These are phyloP conservation scores for Dolomedes plantarius DNA, from an alignment of 2,888 invertebrate genomes.

Conservation along the genomic window DNA sequence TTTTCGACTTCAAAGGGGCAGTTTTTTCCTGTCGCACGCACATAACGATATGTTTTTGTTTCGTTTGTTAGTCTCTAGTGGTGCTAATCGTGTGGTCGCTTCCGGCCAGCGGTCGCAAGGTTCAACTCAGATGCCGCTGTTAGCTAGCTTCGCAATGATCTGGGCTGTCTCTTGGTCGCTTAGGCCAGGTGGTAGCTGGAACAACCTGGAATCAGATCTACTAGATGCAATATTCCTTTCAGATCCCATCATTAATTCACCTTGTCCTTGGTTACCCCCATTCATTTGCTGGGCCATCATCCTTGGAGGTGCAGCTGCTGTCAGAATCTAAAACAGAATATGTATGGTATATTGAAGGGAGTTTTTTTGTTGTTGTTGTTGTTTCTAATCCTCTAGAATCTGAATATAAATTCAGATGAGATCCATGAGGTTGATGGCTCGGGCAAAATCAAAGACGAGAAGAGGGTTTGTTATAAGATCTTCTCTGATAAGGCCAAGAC, in stretches of 20 bases:
- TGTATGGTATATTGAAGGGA: too few relatives aligned
- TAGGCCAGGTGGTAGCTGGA: constrained; percentile 22
- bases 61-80: too few relatives aligned
- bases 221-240: constrained; percentile 7
- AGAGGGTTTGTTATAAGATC: too few relatives aligned
- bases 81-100: background rate
- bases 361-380: too few relatives aligned
- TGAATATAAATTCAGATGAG: too few relatives aligned
- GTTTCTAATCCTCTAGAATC: too few relatives aligned
- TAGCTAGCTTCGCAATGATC: constrained; percentile 29
- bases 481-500: too few relatives aligned
- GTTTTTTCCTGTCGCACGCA: too few relatives aligned
- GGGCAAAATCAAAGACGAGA: too few relatives aligned
- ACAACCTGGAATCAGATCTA: constrained; percentile 1
- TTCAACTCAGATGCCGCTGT: background rate
- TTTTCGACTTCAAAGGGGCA: too few relatives aligned
- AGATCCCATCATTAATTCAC: constrained; percentile 19
- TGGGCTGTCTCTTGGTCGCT: constrained; percentile 21
- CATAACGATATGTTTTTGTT: too few relatives aligned
- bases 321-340: background rate
- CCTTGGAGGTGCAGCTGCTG: constrained; percentile 1
- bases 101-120: constrained; percentile 17
- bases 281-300: background rate
- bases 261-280: background rate
- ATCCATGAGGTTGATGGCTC: too few relatives aligned